Percentiles rank a stretch among this genome's conserved stretches.
phyloP scores from a whole-genome alignment of 2,888 invertebrate genomes.

The Ptilodon capucinus region DNA sequence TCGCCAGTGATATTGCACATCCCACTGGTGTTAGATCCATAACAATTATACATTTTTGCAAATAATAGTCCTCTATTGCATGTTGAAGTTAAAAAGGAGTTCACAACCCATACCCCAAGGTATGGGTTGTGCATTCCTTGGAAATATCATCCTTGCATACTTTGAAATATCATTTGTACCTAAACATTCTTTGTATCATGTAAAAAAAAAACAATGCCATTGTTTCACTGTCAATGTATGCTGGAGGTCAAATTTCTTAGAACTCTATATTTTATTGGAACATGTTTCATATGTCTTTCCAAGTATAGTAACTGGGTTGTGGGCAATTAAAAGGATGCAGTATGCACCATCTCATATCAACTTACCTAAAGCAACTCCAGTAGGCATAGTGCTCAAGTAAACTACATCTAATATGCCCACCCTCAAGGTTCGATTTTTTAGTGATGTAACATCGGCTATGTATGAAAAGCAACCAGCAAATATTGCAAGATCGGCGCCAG shows the following conservation, averaged over 20 bases:
- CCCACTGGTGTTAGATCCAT: no score
- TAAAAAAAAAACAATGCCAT: neutral
- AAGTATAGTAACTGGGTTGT: no score
- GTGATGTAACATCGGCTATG: conserved; percentile 88
- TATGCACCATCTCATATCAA: conserved; percentile 5
- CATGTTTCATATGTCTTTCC: neutral
- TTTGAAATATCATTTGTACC: neutral
- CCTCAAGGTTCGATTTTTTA: conserved; percentile 87
- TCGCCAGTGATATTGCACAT: no score
- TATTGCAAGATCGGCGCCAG: conserved; percentile 91
- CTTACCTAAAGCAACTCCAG: conserved; percentile 89
- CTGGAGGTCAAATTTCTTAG: neutral
- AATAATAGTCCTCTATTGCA: no score
- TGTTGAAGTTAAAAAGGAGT: neutral
- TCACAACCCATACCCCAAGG: no score
- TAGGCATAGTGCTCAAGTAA: conserved; percentile 92
- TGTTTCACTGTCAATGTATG: no score
- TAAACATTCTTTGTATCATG: neutral
- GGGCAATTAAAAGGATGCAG: neutral
- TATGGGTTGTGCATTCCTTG: no score
- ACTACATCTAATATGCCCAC: conserved; percentile 92
- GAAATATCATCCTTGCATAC: no score
- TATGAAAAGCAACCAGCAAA: conserved; percentile 91
- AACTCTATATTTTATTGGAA: neutral
- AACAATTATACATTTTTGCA: no score